Base-by-base conservation (phyloP, 2,113 vertebrate species). In the Ammodytes dubius region DNA sequence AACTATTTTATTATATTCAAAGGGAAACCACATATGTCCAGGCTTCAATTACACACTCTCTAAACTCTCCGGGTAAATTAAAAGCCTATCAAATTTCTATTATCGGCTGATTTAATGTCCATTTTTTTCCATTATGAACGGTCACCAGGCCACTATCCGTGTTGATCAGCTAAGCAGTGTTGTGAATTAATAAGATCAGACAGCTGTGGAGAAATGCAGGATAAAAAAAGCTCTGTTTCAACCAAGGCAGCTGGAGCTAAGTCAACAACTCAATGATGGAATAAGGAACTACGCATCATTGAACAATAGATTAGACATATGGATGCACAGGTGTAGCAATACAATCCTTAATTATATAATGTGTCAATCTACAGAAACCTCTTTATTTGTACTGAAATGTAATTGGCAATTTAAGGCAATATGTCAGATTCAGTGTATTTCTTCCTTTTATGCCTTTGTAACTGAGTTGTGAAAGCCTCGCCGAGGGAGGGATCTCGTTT, bases 111-210 rank as follows among this genome's bases (percentile, higher is more conserved):
- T 87, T 87, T 77, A 77, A 85, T 67, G 77, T 64, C 77, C 40
- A 87, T 84, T 86, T 83, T 27, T 67, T 70, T 76, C 59, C 70
- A 84, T 84, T 81, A 88, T 86, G 71, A 89, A 73, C 39, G 13
- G 83, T 73, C 81, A 86, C 82, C 67, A 76, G 54, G 53, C 76
- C 77, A 74, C 87, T 88, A 89, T 85, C 87, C 89, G 64, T 53
- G 73, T 49, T 74, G 66, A 77, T 83, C 72, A 69, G 83, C 52
- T 40, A 54, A 37, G 73, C 67, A 78, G 46, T 65, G 83, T 70
- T 70, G 66, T 17, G 70, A 43, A 77, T 27, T 87, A 88, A 88
- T 58, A 50, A n/a, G 56, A 89, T 75, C 74, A 81, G 84, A 89
- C 86, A 90, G 52, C 52, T 80, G 67, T 81, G 77, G 27, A 73